Percentiles rank a stretch among this genome's conserved stretches.
phyloP scores from a whole-genome alignment of 2,797 vertebrate genomes.

The Euphonia xanthogaster region DNA sequence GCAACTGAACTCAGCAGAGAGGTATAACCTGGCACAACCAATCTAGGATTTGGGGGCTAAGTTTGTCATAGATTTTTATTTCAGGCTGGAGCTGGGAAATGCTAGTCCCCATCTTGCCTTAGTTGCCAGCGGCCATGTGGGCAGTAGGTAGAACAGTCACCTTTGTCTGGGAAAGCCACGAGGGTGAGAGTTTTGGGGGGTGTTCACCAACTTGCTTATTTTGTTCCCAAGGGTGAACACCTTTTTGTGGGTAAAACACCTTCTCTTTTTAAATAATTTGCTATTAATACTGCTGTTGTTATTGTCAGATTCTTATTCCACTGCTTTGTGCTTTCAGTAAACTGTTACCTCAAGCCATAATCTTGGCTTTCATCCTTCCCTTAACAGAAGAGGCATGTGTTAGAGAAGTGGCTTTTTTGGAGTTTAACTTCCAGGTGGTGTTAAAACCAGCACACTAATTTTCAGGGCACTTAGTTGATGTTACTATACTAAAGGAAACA shows the following conservation, averaged over 20 bases:
- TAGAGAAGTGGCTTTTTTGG: not conserved
- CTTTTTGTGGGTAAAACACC: not conserved
- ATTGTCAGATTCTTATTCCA: not conserved
- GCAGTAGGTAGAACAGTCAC: not conserved
- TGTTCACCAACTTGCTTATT: not conserved
- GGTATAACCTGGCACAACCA: accelerated
- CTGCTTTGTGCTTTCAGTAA: not conserved
- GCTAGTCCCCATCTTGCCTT: not conserved
- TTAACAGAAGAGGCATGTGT: not conserved
- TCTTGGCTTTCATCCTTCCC: not conserved
- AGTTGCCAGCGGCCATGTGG: accelerated
- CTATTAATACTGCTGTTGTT: not conserved
- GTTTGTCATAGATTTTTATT: not conserved
- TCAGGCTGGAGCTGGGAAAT: not conserved
- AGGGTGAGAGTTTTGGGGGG: accelerated
- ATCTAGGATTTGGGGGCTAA: accelerated
- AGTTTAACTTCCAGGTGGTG: not conserved
- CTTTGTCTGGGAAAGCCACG: not conserved
- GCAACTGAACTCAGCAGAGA: not conserved
- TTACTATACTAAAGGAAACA: not conserved
- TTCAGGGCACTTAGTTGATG: not conserved
- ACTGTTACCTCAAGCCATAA: not conserved
- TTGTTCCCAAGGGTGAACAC: accelerated
- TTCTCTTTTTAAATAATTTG: not conserved
- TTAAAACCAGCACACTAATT: not conserved